Conservation (phyloP, 1,140 invertebrate genomes). For the Cydia amplana region DNA sequence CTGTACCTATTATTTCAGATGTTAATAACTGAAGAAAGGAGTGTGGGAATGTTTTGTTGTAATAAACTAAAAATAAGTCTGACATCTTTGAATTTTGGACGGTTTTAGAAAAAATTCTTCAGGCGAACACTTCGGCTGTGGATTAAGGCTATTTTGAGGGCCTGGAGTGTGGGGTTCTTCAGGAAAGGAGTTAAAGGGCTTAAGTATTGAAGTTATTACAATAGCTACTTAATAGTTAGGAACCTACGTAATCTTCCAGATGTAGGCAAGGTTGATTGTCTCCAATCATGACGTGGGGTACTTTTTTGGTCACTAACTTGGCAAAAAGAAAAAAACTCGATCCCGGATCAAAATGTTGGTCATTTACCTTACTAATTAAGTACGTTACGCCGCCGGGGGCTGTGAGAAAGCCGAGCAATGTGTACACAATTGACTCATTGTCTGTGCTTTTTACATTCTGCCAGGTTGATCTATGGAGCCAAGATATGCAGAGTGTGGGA, state of each 20-base stretch:
- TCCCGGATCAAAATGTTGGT: constrained; percentile 54
- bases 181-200: neutral
- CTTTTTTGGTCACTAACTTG: neutral
- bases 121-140: neutral
- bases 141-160: neutral
- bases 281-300: too few species aligned
- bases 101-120: neutral
- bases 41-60: too few species aligned
- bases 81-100: neutral
- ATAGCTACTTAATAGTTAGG: too few species aligned
- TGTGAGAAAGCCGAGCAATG: constrained; percentile 71
- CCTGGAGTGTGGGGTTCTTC: neutral
- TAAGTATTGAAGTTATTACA: neutral
- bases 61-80: too few species aligned
- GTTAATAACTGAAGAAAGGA: too few species aligned
- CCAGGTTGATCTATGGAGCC: constrained; percentile 73
- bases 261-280: too few species aligned
- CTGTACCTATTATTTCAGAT: too few species aligned
- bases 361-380: constrained; percentile 77
- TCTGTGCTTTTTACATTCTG: constrained; percentile 72
- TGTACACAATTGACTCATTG: constrained; percentile 78
- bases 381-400: constrained; percentile 55
- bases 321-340: neutral
- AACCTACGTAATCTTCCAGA: too few species aligned
- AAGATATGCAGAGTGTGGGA: constrained; percentile 79